A percentile compares a stretch with the other conserved stretches of the same genome.
These are phyloP conservation scores for Drusus annulatus DNA, from an alignment of 1,140 invertebrate species.

Conservation along the genomic window DNA sequence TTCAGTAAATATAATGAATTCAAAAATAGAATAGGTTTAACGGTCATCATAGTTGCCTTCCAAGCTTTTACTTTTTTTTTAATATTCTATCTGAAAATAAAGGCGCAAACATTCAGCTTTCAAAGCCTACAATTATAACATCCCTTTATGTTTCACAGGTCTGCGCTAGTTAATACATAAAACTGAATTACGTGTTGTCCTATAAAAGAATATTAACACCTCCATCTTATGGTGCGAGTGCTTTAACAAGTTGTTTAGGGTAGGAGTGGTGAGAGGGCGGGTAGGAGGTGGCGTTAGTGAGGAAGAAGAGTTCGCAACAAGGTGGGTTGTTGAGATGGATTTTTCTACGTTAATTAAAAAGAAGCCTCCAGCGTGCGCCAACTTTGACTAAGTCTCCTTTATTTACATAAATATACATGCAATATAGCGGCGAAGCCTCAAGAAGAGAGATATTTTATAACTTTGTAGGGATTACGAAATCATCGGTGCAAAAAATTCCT, in stretches of 20 bases:
- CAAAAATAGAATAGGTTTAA: too few species aligned
- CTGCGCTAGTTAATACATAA: too few species aligned
- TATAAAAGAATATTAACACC: too few species aligned
- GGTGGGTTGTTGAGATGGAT: constrained; percentile 50
- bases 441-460: constrained; percentile 38
- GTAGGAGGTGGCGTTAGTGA: too few species aligned
- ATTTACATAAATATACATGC: constrained; percentile 57
- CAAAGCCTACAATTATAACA: too few species aligned
- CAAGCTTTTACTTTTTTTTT: too few species aligned
- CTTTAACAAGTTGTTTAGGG: neutral
- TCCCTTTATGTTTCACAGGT: too few species aligned
- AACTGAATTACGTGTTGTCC: too few species aligned
- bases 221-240: neutral
- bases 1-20: too few species aligned
- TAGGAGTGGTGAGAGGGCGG: neutral
- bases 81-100: too few species aligned
- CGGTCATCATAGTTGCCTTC: too few species aligned
- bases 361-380: constrained; percentile 51
- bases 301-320: constrained; percentile 21
- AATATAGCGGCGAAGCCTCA: constrained; percentile 21
- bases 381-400: constrained; percentile 53
- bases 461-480: constrained; percentile 36
- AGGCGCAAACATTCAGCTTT: too few species aligned
- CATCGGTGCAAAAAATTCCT: constrained; percentile 32
- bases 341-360: constrained; percentile 60